A percentile compares a stretch with the other conserved stretches of the same genome.
phyloP scores from a whole-genome alignment of 2,113 vertebrate genomes.

The Mustela lutreola region DNA sequence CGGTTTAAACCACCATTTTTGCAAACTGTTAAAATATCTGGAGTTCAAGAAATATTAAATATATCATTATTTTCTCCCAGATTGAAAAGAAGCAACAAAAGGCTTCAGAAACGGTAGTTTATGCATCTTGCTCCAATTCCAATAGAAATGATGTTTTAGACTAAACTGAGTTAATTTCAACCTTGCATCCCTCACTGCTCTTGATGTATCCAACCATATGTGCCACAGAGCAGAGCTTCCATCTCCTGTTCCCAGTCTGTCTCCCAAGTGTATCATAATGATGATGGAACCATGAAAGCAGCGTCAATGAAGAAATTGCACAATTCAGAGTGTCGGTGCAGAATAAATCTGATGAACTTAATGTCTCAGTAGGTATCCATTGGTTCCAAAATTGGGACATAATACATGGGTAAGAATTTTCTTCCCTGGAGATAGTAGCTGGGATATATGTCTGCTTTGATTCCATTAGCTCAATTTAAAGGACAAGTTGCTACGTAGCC shows the following conservation, averaged over 20 bases:
- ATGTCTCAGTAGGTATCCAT: constrained; percentile 56
- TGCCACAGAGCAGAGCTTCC: constrained; percentile 25
- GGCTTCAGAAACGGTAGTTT: not conserved
- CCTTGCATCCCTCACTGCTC: constrained; percentile 69
- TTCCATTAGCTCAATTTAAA: constrained; percentile 11
- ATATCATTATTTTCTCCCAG: not conserved
- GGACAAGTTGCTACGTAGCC: not conserved
- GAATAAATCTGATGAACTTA: constrained; percentile 60
- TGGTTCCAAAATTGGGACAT: constrained; percentile 54
- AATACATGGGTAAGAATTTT: constrained; percentile 37
- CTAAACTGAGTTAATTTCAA: constrained; percentile 66
- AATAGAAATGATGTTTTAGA: constrained; percentile 13
- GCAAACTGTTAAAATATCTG: not conserved
- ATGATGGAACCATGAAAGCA: constrained; percentile 38
- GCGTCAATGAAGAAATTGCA: not conserved
- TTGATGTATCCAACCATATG: constrained; percentile 72
- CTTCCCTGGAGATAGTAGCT: constrained; percentile 11
- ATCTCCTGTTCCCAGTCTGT: not conserved
- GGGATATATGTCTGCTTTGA: constrained; percentile 34
- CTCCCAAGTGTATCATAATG: constrained; percentile 71
- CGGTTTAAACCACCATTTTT: constrained; percentile 6
- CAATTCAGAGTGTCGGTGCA: constrained; percentile 41
- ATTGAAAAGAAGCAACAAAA: constrained; percentile 1
- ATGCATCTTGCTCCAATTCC: constrained; percentile 26
- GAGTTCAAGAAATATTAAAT: not conserved